phyloP scores from a whole-genome alignment of 2,113 vertebrate genomes.

The Malurus cyaneus region DNA sequence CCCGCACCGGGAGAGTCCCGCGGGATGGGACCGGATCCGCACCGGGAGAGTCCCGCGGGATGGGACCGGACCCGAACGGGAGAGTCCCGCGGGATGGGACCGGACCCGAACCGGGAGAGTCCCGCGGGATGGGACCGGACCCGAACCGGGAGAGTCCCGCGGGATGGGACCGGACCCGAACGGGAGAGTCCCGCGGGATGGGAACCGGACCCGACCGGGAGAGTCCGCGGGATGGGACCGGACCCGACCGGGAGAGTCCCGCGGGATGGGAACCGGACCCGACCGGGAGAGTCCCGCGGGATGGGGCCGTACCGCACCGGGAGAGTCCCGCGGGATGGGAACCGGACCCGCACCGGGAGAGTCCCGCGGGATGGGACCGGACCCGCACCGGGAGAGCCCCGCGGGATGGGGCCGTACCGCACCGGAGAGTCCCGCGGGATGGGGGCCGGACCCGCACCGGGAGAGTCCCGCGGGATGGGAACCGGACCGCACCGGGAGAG shows the following conservation, averaged over 20 bases:
- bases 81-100: background rate
- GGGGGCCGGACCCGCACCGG: too few relatives aligned
- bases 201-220: conserved; percentile 53
- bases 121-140: background rate
- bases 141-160: conserved; percentile 40
- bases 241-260: conserved; percentile 54
- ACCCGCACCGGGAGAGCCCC: too few relatives aligned
- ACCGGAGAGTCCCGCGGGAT: too few relatives aligned
- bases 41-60: too few relatives aligned
- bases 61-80: too few relatives aligned
- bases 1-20: background rate
- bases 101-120: background rate
- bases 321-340: background rate
- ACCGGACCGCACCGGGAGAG: too few relatives aligned
- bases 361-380: background rate
- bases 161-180: background rate
- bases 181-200: conserved; percentile 33
- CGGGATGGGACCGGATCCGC: background rate
- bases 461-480: too few relatives aligned
- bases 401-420: too few relatives aligned
- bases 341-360: background rate
- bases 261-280: background rate
- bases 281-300: background rate
- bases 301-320: conserved; percentile 4
- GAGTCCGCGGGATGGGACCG: background rate